A percentile compares a stretch with the other conserved stretches of the same genome.
Evolutionary conservation across 1,140 invertebrate species (phyloP).

Genomic region (Rhopalosiphum padi): DNA sequence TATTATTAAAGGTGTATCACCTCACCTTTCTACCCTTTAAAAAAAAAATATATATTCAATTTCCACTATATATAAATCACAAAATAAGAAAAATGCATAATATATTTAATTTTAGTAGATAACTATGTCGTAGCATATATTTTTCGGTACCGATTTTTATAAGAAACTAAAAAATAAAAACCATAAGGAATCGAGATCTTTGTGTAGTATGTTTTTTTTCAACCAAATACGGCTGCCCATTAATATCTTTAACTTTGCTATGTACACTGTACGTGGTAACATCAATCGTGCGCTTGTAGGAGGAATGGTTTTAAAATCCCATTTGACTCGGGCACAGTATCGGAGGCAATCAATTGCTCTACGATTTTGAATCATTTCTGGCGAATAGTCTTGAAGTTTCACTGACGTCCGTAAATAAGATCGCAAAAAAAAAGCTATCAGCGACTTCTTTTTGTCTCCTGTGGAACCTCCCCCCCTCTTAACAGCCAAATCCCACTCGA

Average conservation of each 20-base stretch:
- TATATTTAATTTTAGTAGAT: slow-evolving; percentile 11
- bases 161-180: not conserved
- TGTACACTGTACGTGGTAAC: not conserved
- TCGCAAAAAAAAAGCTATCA: not conserved
- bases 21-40: not conserved
- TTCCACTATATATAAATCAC: slow-evolving; percentile 32
- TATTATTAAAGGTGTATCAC: not conserved
- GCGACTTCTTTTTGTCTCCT: slow-evolving; percentile 30
- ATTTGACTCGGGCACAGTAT: not conserved
- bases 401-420: slow-evolving; percentile 6
- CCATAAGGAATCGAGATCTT: not conserved
- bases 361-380: slow-evolving; percentile 46
- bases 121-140: not conserved
- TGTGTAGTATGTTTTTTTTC: not conserved
- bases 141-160: not conserved
- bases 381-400: slow-evolving; percentile 25
- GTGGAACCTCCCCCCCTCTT: too few species aligned
- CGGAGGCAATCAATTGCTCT: slow-evolving; percentile 39
- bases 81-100: not conserved
- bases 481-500: not conserved
- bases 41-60: slow-evolving; percentile 32
- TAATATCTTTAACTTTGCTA: slow-evolving; percentile 32
- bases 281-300: not conserved
- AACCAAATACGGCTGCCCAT: slow-evolving; percentile 13
- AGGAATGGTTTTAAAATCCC: slow-evolving; percentile 29